Evolutionary conservation across 2,888 invertebrate species (phyloP).

Genomic region (Drosophila rubida): DNA sequence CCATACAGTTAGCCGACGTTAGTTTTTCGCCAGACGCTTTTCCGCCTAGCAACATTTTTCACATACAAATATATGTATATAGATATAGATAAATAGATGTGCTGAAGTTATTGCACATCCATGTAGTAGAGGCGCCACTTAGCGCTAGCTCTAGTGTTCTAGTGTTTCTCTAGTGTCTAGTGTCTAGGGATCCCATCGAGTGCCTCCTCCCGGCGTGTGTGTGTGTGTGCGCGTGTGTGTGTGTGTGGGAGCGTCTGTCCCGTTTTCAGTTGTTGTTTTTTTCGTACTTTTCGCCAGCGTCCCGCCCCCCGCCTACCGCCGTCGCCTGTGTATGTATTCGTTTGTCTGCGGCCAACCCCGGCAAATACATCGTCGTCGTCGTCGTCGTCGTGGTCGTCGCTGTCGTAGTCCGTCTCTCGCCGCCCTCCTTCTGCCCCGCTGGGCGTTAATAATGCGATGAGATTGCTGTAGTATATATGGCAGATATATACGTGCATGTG

Average conservation of each 20-base stretch:
- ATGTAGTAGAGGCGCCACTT: slow-evolving; percentile 33
- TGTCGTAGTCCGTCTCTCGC: slow-evolving; percentile 11
- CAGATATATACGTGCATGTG: slow-evolving; percentile 8
- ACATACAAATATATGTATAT: slow-evolving; percentile 15
- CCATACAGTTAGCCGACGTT: slow-evolving; percentile 70
- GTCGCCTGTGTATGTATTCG: slow-evolving; percentile 72
- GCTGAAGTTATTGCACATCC: slow-evolving; percentile 9
- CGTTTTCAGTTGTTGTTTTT: slow-evolving; percentile 15
- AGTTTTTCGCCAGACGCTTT: slow-evolving; percentile 79
- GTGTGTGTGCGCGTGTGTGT: not conserved
- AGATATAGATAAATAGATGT: slow-evolving; percentile 17
- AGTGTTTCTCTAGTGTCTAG: slow-evolving; percentile 34
- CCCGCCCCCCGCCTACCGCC: slow-evolving; percentile 37
- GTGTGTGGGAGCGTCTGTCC: slow-evolving; percentile 19
- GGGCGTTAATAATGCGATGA: slow-evolving; percentile 52
- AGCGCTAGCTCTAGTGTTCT: slow-evolving; percentile 23
- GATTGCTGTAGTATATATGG: slow-evolving; percentile 31
- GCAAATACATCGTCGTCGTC: slow-evolving; percentile 27
- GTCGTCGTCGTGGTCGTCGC: slow-evolving; percentile 14
- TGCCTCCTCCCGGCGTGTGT: slow-evolving; percentile 9
- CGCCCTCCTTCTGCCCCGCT: slow-evolving; percentile 37
- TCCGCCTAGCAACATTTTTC: slow-evolving; percentile 71
- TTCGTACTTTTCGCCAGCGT: slow-evolving; percentile 40
- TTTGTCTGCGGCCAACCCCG: slow-evolving; percentile 71
- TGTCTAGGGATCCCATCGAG: slow-evolving; percentile 33